Base-by-base conservation (phyloP, 1,140 invertebrate species). In the Chironomus striatipennis region DNA sequence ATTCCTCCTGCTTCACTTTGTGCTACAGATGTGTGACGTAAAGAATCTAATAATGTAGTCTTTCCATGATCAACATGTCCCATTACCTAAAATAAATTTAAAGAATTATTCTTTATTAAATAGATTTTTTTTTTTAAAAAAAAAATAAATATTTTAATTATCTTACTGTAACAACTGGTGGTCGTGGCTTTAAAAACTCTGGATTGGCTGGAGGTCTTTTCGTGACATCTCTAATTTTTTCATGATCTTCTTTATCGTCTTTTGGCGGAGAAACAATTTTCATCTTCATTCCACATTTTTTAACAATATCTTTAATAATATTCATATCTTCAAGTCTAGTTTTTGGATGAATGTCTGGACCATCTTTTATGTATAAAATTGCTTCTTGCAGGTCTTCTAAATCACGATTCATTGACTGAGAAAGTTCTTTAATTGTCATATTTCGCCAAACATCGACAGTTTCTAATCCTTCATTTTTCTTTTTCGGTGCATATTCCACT, bases 21-120 rank as follows among this genome's bases (percentile, higher is more conserved):
- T 0, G 96, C 97, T 57, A 99, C 90, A 75, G 90, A 88, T 0
- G 95, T 90, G 74, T 96, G 88, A 74, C 98, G 83, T 18, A 99
- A 83, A 0, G 92, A 85, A 85, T 99, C 98, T 7, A 99, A 83
- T 4, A 99, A 85, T 4, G 98, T 99, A 5, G 98, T 99, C 88
- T 99, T 99, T 1, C 97, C 97, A 86, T 99, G 98, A 87, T 99
- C 98, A 2, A 99, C 96, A 85, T 99, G 98, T 0, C 98, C 98
- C 97, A 99, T 99, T 1, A 34, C 24, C 24, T 34, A 2, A 34
- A 34, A 34, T 2, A 34, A 34, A 5, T n/a, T n/a, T n/a, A n/a
- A n/a, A n/a, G n/a, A n/a, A n/a, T n/a, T n/a, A n/a, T n/a, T n/a
- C n/a, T n/a, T n/a, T n/a, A n/a, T n/a, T n/a, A n/a, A n/a, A n/a